Percentiles rank a stretch among this genome's conserved stretches.
phyloP scores from a whole-genome alignment of 2,797 vertebrate genomes.

The Schizopygopsis pylzovi region DNA sequence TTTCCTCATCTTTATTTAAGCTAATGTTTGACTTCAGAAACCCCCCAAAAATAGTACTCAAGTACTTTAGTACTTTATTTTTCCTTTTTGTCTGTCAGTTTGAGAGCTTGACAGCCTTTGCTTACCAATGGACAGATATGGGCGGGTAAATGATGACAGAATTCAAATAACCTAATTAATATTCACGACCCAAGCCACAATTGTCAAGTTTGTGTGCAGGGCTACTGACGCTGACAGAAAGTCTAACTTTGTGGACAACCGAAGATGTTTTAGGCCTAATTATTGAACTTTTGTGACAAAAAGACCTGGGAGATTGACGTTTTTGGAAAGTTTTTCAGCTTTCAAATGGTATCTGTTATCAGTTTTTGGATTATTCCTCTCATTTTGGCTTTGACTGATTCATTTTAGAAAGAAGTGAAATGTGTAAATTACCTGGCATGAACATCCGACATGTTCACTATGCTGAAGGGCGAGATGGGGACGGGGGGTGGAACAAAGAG shows the following conservation, averaged over 20 bases:
- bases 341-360: not conserved
- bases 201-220: not conserved
- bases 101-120: not conserved
- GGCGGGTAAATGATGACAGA: not conserved
- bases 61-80: not conserved
- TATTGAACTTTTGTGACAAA: not conserved
- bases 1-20: not conserved
- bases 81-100: not conserved
- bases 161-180: constrained; percentile 17
- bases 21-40: not conserved
- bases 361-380: not conserved
- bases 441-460: constrained; percentile 47
- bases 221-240: not conserved
- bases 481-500: constrained; percentile 31
- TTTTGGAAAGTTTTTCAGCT: not conserved
- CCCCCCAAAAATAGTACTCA: no score
- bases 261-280: not conserved
- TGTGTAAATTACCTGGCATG: not conserved
- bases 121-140: not conserved
- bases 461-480: constrained; percentile 1
- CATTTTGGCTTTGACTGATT: not conserved
- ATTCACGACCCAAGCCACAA: not conserved
- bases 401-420: not conserved
- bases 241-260: not conserved
- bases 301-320: not conserved